Evolutionary conservation across 2,797 vertebrate species (phyloP), one percentile per base, ranked within the genome.

Genomic region (Petrocephalus schoutedeni): DNA sequence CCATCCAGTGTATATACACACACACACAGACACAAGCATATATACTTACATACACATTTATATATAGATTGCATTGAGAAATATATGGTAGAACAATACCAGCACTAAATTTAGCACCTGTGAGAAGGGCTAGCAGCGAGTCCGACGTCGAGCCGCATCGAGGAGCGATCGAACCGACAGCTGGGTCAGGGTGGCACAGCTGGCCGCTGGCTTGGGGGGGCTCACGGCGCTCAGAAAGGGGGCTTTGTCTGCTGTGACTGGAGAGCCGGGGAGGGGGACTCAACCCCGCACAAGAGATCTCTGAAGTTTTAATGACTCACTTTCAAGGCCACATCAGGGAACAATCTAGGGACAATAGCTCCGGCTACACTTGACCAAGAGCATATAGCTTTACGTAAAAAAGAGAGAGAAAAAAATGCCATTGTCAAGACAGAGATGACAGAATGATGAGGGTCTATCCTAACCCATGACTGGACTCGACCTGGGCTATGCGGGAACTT

Each of bases 301-400:
- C 28, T 28, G 23, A 85, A 57, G 23, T 85, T 85, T 32, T 85
- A 23, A 85, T 85, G 83, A 85, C 53, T 85, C 83, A 85, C 83
- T 85, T 85, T 57, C 77, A 51, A 82, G 83, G 53, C 54, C 21
- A 57, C 51, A 23, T 85, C 21, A 56, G 51, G 83, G 53, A 85
- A 12, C 53, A 16, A 28, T 57, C 21, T 10, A 28, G 77, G 53
- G 28, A 85, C 49, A 85, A 57, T 51, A 53, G 83, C 4, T 28
- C 83, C 10, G 1, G 51, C 83, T 85, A 32, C 23, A 36, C 51
- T 51, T 56, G 41, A 51, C 77, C 77, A 82, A 74, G 32, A 74
- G 36, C 19, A 74, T 74, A 41, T 41, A 74, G 67, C 28, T 36
- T 74, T 74, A 74, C 28, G 36, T 41, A 28, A 67, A 28, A 2